Percentiles rank a stretch among this genome's conserved stretches.
phyloP scores from a whole-genome alignment of 1,140 invertebrate species.

The Eciton burchellii region DNA sequence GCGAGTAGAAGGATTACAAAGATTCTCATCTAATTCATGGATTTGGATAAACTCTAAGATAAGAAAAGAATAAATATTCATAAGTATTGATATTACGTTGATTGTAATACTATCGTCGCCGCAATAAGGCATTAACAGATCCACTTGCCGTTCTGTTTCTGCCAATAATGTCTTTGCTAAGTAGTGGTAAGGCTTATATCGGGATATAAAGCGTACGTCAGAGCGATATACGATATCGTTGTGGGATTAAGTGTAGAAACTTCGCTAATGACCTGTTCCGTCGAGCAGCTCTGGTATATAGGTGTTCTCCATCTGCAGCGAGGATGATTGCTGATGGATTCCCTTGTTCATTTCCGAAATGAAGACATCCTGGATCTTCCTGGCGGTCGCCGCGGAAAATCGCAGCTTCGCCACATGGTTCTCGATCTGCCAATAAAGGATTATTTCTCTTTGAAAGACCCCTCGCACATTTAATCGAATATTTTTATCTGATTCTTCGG shows the following conservation, averaged over 20 bases:
- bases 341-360: constrained; percentile 87
- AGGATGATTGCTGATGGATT: constrained; percentile 86
- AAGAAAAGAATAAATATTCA: constrained; percentile 4
- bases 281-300: constrained; percentile 88
- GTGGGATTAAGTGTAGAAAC: not conserved
- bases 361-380: constrained; percentile 85
- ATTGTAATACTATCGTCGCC: not conserved
- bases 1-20: not conserved
- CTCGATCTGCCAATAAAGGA: constrained; percentile 81
- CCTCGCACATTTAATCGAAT: not conserved
- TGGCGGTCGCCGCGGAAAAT: constrained; percentile 80
- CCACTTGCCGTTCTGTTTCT: not conserved
- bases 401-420: constrained; percentile 80
- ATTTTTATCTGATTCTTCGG: too few species aligned
- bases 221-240: constrained; percentile 18
- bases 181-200: not conserved
- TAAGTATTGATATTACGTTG: constrained; percentile 4
- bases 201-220: not conserved
- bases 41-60: not conserved
- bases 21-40: not conserved
- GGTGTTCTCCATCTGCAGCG: constrained; percentile 89
- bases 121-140: not conserved
- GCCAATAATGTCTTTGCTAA: not conserved
- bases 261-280: constrained; percentile 85
- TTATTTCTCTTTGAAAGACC: not conserved